Evolutionary conservation across 2,888 invertebrate genomes (phyloP), one percentile per base, ranked within the genome.

Genomic region (Dicyrtoma fusca): DNA sequence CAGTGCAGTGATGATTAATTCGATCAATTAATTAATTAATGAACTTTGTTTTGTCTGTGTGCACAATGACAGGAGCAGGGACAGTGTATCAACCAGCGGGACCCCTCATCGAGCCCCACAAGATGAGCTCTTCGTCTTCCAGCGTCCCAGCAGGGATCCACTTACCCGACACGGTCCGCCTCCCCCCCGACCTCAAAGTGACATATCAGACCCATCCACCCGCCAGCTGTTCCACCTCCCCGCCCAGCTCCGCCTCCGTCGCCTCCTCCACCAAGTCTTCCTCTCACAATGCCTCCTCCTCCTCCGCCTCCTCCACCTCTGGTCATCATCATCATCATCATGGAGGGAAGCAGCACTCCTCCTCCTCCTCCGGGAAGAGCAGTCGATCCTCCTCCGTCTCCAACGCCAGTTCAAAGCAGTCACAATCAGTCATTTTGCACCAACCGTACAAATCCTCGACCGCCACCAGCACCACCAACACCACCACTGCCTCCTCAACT

Each of bases 81-180:
- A 79, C 79, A 11, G 77, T 79, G 21, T 94, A 94, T 86, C 94
- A 94, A 86, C 94, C 94, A 81, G 94, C 94, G 81, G 94, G 94
- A 78, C 94, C 95, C 81, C 87, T 94, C 84, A 94, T 94, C 19
- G 80, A 80, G 55, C 80, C 79, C n/a, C 80, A 80, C 59, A 80
- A 80, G 68, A 72, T 69, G 64, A 25, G 69, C 25, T 19, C n/a
- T 13, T 62, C 63, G 34, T 23, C 62, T 26, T 55, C 57, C 11
- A 42, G 59, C n/a, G 73, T 76, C 14, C 75, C 77, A 11, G 59
- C 73, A 47, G 76, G 76, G 51, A 51, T 80, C 34, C 53, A 64
- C 45, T 73, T 80, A n/a, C 80, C 80, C 13, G 79, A 80, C 72
- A 76, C 78, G 4, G 80, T 80, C 47, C 65, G 76, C 68, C 74